Base-by-base conservation (phyloP, 2,888 invertebrate genomes). In the Nebria salina region DNA sequence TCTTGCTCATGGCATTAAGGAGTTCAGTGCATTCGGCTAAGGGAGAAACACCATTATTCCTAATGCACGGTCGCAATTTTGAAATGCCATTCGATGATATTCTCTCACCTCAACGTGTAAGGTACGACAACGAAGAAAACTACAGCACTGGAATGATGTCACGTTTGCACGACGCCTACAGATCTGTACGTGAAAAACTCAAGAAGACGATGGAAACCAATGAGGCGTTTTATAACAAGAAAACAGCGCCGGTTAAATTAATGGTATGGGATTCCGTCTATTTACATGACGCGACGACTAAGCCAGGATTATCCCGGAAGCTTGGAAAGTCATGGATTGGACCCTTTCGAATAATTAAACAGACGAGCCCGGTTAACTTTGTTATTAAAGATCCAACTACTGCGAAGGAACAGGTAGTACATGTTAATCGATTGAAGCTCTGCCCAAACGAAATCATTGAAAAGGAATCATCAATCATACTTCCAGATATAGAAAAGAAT, bases 251-350 rank as follows among this genome's bases (percentile, higher is more conserved):
- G 20, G 20, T 26, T 8, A 8, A 9, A 8, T 73, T 65, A 9
- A 75, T n/a, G 4, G 8, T 65, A 25, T 72, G 77, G n/a, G 77
- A 77, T 77, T 15, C 26, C 43, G 77, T 77, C 20, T 77, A 72
- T 20, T 34, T 79, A n/a, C 43, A 25, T 34, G 34, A 79, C 25
- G 54, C 79, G 11, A 65, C 65, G 1, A 13, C 13, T 54, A 68
- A 76, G 11, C 2, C 15, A 0, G 76, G 76, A 1, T 6, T 72
- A n/a, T 42, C 26, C 9, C 9, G 3, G 9, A 77, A 77, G 34
- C 26, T 73, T n/a, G 8, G 11, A 13, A 73, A 43, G 41, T 13
- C 15, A 68, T 20, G 20, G 4, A 20, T 20, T 20, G 20, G 20
- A 1, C 20, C 20, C 20, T 20, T 20, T 20, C 20, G 20, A 20